phyloP scores from a whole-genome alignment of 2,113 vertebrate species.

The Rostratula benghalensis region DNA sequence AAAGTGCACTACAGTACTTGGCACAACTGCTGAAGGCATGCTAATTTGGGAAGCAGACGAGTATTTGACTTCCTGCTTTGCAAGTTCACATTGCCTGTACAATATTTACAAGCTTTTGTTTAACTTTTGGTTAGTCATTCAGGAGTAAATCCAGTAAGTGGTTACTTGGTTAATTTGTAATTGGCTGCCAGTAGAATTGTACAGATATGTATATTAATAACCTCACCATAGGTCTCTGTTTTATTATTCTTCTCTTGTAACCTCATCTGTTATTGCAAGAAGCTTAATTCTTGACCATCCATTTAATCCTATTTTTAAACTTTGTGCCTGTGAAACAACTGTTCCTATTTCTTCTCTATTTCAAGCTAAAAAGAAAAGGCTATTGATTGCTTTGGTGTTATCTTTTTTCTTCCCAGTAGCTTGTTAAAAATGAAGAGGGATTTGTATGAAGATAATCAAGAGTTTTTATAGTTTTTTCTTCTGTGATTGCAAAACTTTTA shows the following conservation, averaged over 20 bases:
- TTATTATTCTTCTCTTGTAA: background rate
- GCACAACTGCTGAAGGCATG: accelerated
- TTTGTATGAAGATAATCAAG: background rate
- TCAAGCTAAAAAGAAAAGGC: background rate
- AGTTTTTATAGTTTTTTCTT: background rate
- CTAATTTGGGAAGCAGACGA: background rate
- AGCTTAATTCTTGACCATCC: background rate
- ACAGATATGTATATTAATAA: background rate
- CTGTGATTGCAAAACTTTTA: background rate
- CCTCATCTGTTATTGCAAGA: background rate
- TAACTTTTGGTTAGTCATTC: background rate
- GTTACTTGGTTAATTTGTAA: background rate
- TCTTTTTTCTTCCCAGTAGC: background rate
- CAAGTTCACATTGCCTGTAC: background rate
- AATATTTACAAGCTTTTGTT: background rate
- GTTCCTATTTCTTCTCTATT: background rate
- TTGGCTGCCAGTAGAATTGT: background rate
- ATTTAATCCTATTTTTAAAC: background rate
- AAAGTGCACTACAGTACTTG: background rate
- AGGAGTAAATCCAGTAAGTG: background rate
- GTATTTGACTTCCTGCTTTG: background rate
- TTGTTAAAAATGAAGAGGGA: background rate
- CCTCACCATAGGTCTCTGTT: background rate
- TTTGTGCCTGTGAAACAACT: background rate
- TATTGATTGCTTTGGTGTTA: background rate